These are phyloP conservation scores for Stegostoma tigrinum DNA, from an alignment of 2,113 vertebrate species.

Conservation along the genomic window DNA sequence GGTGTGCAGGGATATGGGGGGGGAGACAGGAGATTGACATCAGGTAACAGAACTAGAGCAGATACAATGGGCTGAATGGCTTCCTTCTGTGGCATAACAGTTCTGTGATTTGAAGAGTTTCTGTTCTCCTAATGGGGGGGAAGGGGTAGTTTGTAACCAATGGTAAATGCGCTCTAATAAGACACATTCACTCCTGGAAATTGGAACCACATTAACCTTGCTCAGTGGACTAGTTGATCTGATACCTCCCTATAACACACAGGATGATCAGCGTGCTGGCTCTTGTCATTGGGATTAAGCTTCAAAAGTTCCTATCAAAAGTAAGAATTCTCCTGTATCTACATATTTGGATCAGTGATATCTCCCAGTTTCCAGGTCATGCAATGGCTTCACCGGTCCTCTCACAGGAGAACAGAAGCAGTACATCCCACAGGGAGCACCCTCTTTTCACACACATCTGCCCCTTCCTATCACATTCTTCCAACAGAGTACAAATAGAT, in stretches of 20 bases:
- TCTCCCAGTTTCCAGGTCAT: background rate
- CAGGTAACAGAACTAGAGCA: background rate
- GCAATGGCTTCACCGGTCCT: too few species aligned
- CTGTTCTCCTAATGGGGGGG: too few species aligned
- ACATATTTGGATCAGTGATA: background rate
- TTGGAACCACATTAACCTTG: too few species aligned
- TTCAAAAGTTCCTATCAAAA: background rate
- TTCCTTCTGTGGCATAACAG: background rate
- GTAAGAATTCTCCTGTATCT: background rate
- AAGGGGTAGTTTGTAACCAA: too few species aligned
- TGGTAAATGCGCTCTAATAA: too few species aligned
- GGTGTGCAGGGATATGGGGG: background rate
- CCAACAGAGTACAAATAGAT: background rate
- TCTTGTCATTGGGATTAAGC: background rate
- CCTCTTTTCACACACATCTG: background rate
- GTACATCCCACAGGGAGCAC: background rate
- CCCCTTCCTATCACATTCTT: background rate
- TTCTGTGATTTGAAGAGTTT: too few species aligned
- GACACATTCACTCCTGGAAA: too few species aligned
- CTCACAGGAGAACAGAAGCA: background rate
- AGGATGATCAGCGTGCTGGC: background rate
- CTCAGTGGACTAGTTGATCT: too few species aligned
- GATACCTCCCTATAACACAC: too few species aligned
- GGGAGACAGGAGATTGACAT: too few species aligned
- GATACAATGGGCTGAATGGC: background rate